Conservation (phyloP, 2,797 vertebrate species). For the Sebastes taczanowskii region DNA sequence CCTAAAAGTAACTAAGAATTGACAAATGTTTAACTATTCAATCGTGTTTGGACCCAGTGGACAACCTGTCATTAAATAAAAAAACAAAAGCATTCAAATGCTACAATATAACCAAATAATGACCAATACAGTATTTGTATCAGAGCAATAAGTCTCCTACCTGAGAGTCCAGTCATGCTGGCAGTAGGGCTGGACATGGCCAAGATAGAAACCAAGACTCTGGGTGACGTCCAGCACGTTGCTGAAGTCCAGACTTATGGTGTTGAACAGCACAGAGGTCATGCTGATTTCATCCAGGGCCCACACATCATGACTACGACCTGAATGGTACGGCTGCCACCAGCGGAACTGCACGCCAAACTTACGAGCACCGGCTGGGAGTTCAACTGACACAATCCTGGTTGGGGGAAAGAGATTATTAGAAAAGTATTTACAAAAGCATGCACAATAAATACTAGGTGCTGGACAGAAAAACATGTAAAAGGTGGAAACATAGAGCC, state of each 20-base stretch:
- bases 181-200: conserved; percentile 97
- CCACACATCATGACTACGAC: conserved; percentile 95
- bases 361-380: conserved; percentile 91
- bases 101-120: not conserved
- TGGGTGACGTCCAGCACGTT: conserved; percentile 97
- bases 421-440: too few species aligned
- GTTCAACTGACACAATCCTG: conserved; percentile 96
- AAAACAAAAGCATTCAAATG: not conserved
- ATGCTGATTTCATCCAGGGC: conserved; percentile 98
- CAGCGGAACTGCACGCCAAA: conserved; percentile 98
- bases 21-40: not conserved
- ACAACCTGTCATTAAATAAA: not conserved
- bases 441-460: too few species aligned
- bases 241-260: conserved; percentile 97
- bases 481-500: too few species aligned
- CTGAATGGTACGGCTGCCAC: conserved; percentile 99
- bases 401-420: not conserved
- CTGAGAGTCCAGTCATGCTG: conserved; percentile 98
- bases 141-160: conserved; percentile 65
- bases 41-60: not conserved
- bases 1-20: not conserved
- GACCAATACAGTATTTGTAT: not conserved
- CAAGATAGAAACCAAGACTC: conserved; percentile 98
- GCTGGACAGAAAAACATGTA: too few species aligned
- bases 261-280: conserved; percentile 97